phyloP scores from a whole-genome alignment of 2,113 vertebrate species.

The Oceanites oceanicus region DNA sequence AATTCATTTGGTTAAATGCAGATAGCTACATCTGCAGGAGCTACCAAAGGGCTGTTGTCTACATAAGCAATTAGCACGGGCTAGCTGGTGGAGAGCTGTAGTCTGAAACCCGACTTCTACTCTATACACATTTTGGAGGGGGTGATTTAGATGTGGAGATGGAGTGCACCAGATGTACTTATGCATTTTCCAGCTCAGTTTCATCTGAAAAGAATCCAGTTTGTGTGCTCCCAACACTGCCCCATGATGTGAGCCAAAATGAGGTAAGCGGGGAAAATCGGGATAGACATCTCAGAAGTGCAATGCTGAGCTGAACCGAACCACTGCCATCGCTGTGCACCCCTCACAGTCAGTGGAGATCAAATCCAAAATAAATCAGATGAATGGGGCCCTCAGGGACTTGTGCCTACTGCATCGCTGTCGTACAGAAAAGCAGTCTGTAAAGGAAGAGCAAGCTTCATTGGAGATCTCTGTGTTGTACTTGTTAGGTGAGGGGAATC shows the following conservation, averaged over 20 bases:
- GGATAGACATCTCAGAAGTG: neutral
- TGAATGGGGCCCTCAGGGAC: neutral
- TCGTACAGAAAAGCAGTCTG: too few species aligned
- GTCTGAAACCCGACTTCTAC: neutral
- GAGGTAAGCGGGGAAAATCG: neutral
- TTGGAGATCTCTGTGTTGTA: neutral
- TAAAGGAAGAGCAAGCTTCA: neutral
- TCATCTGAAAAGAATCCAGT: neutral
- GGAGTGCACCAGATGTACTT: neutral
- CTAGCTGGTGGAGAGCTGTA: neutral
- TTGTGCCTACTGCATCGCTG: neutral
- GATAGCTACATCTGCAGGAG: neutral
- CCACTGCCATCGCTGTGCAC: fast-evolving
- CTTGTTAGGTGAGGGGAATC: neutral
- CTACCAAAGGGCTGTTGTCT: neutral
- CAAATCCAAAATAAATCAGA: neutral
- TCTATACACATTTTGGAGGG: too few species aligned
- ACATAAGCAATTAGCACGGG: neutral
- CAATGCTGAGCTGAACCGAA: neutral
- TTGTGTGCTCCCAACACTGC: neutral
- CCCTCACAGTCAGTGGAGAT: neutral
- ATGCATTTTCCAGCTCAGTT: neutral
- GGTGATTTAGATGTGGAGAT: neutral
- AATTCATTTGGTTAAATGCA: neutral
- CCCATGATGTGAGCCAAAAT: neutral